Conservation (phyloP, 2,888 invertebrate species). For the Agrochola litura region DNA sequence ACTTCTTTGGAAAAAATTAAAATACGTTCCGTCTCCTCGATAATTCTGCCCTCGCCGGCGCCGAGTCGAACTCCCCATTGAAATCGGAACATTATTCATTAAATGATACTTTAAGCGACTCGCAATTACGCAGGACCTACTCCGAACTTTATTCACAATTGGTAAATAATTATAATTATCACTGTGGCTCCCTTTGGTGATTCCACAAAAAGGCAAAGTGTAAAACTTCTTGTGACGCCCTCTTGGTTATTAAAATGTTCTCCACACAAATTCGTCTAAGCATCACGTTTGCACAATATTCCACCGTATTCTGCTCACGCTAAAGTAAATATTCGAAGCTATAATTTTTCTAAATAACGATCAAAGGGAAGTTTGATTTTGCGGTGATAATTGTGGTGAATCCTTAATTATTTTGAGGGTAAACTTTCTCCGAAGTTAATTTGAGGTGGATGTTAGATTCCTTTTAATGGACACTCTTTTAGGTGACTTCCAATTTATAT, state of each 20-base stretch:
- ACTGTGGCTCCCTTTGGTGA: constrained; percentile 84
- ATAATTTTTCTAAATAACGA: constrained; percentile 80
- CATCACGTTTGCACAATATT: constrained; percentile 70
- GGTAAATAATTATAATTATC: constrained; percentile 90
- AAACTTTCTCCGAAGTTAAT: constrained; percentile 89
- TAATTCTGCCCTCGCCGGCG: constrained; percentile 78
- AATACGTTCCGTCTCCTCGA: constrained; percentile 77
- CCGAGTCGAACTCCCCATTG: constrained; percentile 76
- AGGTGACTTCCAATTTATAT: constrained; percentile 88
- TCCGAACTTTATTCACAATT: constrained; percentile 86
- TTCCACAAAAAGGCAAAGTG: constrained; percentile 87
- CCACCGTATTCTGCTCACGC: constrained; percentile 67
- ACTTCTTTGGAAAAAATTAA: constrained; percentile 80
- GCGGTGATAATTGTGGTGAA: constrained; percentile 90
- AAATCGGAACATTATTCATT: constrained; percentile 84
- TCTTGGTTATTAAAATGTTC: constrained; percentile 88
- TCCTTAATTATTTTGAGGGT: constrained; percentile 91
- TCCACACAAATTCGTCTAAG: constrained; percentile 77
- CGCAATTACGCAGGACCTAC: constrained; percentile 83
- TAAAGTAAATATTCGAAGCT: constrained; percentile 76
- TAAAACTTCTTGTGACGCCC: constrained; percentile 85
- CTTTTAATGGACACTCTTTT: constrained; percentile 89
- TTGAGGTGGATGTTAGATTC: constrained; percentile 87
- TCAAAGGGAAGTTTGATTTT: constrained; percentile 90
- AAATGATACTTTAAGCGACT: constrained; percentile 86